These are phyloP conservation scores for Uromys caudimaculatus DNA, from an alignment of 2,797 vertebrate genomes.

Conservation along the genomic window DNA sequence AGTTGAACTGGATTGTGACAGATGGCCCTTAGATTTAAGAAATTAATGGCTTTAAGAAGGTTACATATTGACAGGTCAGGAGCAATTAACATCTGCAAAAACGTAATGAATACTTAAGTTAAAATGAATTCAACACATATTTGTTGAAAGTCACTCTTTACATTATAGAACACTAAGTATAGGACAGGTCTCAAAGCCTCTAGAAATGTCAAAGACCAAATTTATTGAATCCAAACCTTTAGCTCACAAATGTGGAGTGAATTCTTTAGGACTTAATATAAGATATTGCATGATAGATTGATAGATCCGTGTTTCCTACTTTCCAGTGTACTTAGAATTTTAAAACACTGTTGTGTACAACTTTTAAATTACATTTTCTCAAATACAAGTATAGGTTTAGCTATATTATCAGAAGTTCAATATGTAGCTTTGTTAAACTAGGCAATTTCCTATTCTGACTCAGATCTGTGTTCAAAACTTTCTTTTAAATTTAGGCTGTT, in stretches of 20 bases:
- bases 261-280: neutral
- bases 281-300: neutral
- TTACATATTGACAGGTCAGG: conserved; percentile 5
- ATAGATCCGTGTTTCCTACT: neutral
- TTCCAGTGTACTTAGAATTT: neutral
- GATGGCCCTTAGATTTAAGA: neutral
- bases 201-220: conserved; percentile 11
- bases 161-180: neutral
- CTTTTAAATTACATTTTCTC: conserved; percentile 5
- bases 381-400: conserved; percentile 7
- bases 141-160: neutral
- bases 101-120: conserved; percentile 5
- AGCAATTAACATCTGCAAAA: conserved; percentile 19
- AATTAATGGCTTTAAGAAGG: neutral
- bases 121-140: conserved; percentile 50
- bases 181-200: neutral
- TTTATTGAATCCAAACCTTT: neutral
- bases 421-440: neutral
- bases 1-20: neutral
- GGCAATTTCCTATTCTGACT: conserved; percentile 17
- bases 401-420: conserved; percentile 38
- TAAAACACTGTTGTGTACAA: neutral
- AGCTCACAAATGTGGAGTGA: neutral
- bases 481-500: conserved; percentile 39
- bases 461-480: conserved; percentile 15